Base-by-base conservation (phyloP, 1,140 invertebrate genomes). In the Nasonia giraulti region DNA sequence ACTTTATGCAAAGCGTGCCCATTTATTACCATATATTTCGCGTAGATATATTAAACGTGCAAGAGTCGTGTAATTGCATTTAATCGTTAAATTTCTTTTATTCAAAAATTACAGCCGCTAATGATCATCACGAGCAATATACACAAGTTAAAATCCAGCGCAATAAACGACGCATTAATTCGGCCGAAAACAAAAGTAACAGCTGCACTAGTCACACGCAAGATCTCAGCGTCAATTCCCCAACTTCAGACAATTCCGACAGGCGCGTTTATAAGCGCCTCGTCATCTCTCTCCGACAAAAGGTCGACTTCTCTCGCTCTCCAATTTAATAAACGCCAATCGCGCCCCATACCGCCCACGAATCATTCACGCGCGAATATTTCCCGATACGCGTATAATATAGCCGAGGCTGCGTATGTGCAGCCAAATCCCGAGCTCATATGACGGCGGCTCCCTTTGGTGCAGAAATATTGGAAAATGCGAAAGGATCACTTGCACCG, bases 241-340 rank as follows among this genome's bases (percentile, higher is more conserved):
- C 27, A 31, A 78, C 55, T 71, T 66, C 71, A 33, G 75, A 50
- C 66, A 37, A 83, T 71, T 78, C 12, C 37, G 68, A 74, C 83
- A 40, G 69, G 37, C 50, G 31, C 73, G 8, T 44, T 62, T 74
- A 27, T 27, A 62, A 84, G 68, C 14, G 78, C 78, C 77, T 80
- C 77, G 77, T 84, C 82, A 84, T 83, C 69, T 68, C 23, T 68
- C 66, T 68, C n/a, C 7, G 17, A 40, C 47, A 79, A 55, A 55
- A 79, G 27, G 14, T 33, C n/a, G 10, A 14, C 6, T 62, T 5
- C 27, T 55, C 79, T 50, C 71, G 7, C 66, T 81, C 37, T 71
- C 27, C 77, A 74, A 84, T 76, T 84, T 84, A 84, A 84, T 84
- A 80, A 84, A 84, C 47, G n/a, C 83, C 83, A 84, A 84, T 84